Base-by-base conservation (phyloP, 2,113 vertebrate species). In the Chloebia gouldiae region DNA sequence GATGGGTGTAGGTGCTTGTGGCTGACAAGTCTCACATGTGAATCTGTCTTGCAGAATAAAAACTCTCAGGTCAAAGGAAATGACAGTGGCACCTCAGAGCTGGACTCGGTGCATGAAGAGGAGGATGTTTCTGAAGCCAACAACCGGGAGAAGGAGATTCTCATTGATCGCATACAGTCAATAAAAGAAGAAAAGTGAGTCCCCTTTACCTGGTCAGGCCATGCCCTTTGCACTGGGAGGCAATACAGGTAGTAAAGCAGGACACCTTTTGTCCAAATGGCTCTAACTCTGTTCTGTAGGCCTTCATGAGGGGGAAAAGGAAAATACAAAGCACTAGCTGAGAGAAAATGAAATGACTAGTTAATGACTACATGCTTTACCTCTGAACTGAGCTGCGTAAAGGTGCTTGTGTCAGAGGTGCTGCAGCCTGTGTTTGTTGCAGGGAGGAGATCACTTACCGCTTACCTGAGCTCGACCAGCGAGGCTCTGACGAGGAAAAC, bases 101-200 rank as follows among this genome's bases (percentile, higher is more conserved):
- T 99, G 81, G 93, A 97, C 31, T 97, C 51, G 0, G 97, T 99
- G 35, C 98, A 95, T 0, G 99, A 99, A 25, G 98, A 99, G 6
- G 98, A 98, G 88, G 98, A 98, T 1, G 97, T 98, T 54, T 98
- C 98, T 1, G 98, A 99, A 0, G 98, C 98, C 1, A 98, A 98
- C 57, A 98, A 98, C 39, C 93, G 95, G 1, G 98, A 98, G 47
- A 98, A 98, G 95, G 98, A 98, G 94, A 98, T 98, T 73, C 98
- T 99, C 95, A 97, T 99, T 1, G 99, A 99, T 50, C 98, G 98
- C 37, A 98, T 99, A 85, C 98, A 99, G 96, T 99, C 99, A 30
- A 99, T 99, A 96, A 99, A 99, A 92, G 98, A 99, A 94, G 99
- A 99, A 75, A 99, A 99, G 99, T 99, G 97, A 98, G 98, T 98